These are phyloP conservation scores for Cephus sareptanus DNA, from an alignment of 2,888 invertebrate species.

Conservation along the genomic window DNA sequence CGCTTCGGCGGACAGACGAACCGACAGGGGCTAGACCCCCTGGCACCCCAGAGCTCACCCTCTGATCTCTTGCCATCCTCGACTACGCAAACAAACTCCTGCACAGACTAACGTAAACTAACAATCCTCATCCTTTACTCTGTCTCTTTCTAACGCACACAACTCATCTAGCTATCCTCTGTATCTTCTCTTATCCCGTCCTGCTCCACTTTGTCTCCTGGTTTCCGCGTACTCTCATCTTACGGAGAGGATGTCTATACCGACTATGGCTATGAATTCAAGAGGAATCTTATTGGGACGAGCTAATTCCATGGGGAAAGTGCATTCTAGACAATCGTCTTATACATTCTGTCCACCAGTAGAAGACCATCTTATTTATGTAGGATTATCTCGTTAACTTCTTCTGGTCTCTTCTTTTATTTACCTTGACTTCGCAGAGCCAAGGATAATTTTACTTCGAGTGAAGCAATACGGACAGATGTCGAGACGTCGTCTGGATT, in stretches of 20 bases:
- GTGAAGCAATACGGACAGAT: not conserved
- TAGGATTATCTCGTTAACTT: not conserved
- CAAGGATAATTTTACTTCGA: not conserved
- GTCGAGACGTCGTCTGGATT: not conserved
- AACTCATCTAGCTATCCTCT: not conserved
- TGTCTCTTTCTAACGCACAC: not conserved
- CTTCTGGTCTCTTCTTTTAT: not conserved
- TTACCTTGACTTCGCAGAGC: not conserved
- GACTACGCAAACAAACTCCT: constrained; percentile 7
- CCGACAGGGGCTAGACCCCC: constrained; percentile 46
- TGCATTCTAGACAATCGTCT: not conserved
- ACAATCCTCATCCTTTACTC: not conserved
- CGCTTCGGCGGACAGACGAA: constrained; percentile 30
- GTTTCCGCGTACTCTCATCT: not conserved
- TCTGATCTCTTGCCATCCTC: not conserved
- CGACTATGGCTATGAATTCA: not conserved
- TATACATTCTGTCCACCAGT: not conserved
- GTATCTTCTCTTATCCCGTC: not conserved
- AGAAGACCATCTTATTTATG: not conserved
- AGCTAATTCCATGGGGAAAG: not conserved
- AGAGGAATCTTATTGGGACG: not conserved
- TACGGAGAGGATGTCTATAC: not conserved
- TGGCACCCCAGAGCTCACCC: constrained; percentile 30
- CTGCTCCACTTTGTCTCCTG: not conserved
- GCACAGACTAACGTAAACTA: constrained; percentile 4